Evolutionary conservation across 2,797 vertebrate species (phyloP).

Genomic region (Morelia viridis): DNA sequence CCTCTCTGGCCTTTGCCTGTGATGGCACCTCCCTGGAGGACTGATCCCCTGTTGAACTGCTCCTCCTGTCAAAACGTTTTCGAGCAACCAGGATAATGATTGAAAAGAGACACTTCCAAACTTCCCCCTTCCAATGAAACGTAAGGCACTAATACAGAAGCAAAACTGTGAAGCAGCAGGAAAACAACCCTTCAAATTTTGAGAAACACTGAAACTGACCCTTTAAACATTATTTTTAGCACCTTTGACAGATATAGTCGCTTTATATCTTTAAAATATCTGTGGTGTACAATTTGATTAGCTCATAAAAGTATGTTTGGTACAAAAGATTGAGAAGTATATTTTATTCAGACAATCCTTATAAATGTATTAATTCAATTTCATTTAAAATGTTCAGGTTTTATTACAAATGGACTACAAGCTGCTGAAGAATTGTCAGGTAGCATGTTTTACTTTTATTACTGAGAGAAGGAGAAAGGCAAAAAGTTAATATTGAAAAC

Average conservation of each 20-base stretch:
- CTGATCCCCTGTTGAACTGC: neutral
- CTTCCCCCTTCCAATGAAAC: neutral
- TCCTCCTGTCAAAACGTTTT: neutral
- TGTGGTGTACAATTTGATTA: neutral
- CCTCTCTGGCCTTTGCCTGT: neutral
- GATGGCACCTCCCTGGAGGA: neutral
- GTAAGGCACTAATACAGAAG: neutral
- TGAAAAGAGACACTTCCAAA: neutral
- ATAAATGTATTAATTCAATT: neutral
- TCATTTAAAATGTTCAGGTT: neutral
- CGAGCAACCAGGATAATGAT: neutral
- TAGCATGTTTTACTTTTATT: neutral
- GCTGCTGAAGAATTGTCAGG: neutral
- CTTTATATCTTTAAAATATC: neutral
- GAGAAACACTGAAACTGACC: neutral
- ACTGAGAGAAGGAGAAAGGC: neutral
- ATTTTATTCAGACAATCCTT: neutral
- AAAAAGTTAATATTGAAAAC: neutral
- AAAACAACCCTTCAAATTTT: neutral
- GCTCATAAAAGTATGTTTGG: neutral
- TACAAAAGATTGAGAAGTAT: neutral
- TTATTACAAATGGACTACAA: neutral
- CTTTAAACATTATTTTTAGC: neutral
- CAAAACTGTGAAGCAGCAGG: neutral
- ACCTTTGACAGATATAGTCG: neutral